Evolutionary conservation across 2,888 invertebrate species (phyloP).

Genomic region (Campoletis raptor): DNA sequence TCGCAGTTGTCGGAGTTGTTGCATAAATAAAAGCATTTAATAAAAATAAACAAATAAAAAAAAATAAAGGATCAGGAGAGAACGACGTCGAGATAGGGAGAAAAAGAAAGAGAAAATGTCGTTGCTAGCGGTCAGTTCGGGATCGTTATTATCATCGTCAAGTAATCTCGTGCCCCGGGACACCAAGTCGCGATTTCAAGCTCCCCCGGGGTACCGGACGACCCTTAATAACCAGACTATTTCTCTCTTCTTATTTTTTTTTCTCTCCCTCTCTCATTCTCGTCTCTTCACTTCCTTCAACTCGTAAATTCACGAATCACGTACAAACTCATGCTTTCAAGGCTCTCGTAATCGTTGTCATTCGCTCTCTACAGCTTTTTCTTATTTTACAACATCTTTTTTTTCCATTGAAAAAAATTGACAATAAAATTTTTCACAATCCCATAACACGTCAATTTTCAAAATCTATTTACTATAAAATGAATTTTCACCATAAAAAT

Average conservation of each 20-base stretch:
- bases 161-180: slow-evolving; percentile 73
- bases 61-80: slow-evolving; percentile 47
- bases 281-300: slow-evolving; percentile 68
- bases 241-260: slow-evolving; percentile 57
- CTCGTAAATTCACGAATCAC: slow-evolving; percentile 35
- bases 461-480: no score
- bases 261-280: slow-evolving; percentile 37
- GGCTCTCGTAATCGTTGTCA: slow-evolving; percentile 60
- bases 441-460: no score
- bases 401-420: neutral
- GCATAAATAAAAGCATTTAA: slow-evolving; percentile 56
- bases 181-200: slow-evolving; percentile 71
- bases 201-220: slow-evolving; percentile 73
- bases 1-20: slow-evolving; percentile 43
- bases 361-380: slow-evolving; percentile 47
- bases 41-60: neutral
- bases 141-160: slow-evolving; percentile 73
- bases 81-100: slow-evolving; percentile 51
- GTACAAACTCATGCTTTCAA: neutral
- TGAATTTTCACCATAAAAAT: no score
- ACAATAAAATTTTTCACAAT: no score
- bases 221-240: slow-evolving; percentile 75
- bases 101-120: slow-evolving; percentile 65
- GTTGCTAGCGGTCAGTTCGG: slow-evolving; percentile 65
- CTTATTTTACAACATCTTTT: slow-evolving; percentile 14